A percentile compares a stretch with the other conserved stretches of the same genome.
These are phyloP conservation scores for Xenopus tropicalis DNA, from an alignment of 2,113 vertebrate species.

Conservation along the genomic window UCB_Xtro_10.0 CM004443.2:68275001-68275500, in stretches of 20 bases:
- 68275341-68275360: slow-evolving; percentile 50
- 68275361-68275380: slow-evolving; percentile 49
- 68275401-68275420: slow-evolving; percentile 56
- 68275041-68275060: slow-evolving; percentile 99
- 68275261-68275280: slow-evolving; percentile 51
- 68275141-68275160: slow-evolving; percentile 99
- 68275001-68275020: slow-evolving; percentile 76
- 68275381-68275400: slow-evolving; percentile 50
- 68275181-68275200: slow-evolving; percentile 83
- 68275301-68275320: slow-evolving; percentile 38
- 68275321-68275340: slow-evolving; percentile 56
- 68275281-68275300: slow-evolving; percentile 28
- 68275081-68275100: slow-evolving; percentile 97
- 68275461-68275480: slow-evolving; percentile 38
- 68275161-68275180: slow-evolving; percentile 99
- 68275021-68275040: slow-evolving; percentile 99
- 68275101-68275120: slow-evolving; percentile 99
- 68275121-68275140: slow-evolving; percentile 98
- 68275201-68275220: slow-evolving; percentile 84
- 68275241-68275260: slow-evolving; percentile 76
- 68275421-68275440: slow-evolving; percentile 54
- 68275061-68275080: slow-evolving; percentile 98
- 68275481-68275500: slow-evolving; percentile 18
- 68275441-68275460: slow-evolving; percentile 57
- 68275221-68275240: slow-evolving; percentile 72